phyloP scores from a whole-genome alignment of 2,797 vertebrate genomes.

The Liasis olivaceus region DNA sequence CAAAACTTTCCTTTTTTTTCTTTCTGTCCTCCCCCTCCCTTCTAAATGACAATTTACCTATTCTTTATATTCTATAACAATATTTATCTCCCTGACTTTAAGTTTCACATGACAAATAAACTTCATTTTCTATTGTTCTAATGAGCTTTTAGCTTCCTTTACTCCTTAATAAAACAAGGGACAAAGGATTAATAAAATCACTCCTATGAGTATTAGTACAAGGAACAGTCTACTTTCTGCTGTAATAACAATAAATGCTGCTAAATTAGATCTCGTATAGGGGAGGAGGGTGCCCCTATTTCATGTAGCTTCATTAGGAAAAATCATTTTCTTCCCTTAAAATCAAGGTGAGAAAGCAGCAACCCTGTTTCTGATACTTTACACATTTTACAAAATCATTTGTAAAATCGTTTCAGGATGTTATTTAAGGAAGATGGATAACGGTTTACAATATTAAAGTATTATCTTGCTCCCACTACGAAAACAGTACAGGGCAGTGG shows the following conservation, averaged over 20 bases:
- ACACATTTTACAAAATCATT: not conserved
- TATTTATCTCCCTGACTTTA: not conserved
- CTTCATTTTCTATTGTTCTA: not conserved
- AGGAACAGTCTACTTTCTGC: not conserved
- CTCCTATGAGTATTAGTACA: not conserved
- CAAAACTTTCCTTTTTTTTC: not conserved
- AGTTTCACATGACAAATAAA: constrained; percentile 22
- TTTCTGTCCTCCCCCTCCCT: not conserved
- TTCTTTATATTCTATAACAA: constrained; percentile 1
- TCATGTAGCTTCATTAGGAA: not conserved
- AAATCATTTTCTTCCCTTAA: not conserved
- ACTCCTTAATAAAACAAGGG: not conserved
- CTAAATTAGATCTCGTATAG: not conserved
- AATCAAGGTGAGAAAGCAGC: not conserved
- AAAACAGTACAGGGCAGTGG: not conserved
- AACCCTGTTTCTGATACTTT: not conserved
- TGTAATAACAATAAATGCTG: not conserved
- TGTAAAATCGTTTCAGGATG: not conserved
- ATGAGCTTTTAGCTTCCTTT: not conserved
- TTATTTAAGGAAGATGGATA: not conserved
- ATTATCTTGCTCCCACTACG: not conserved
- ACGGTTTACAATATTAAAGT: not conserved
- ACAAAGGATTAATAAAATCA: not conserved
- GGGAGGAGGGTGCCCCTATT: not conserved
- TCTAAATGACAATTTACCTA: not conserved